These are phyloP conservation scores for Gobius niger DNA, from an alignment of 2,113 vertebrate species.

Conservation along the genomic window DNA sequence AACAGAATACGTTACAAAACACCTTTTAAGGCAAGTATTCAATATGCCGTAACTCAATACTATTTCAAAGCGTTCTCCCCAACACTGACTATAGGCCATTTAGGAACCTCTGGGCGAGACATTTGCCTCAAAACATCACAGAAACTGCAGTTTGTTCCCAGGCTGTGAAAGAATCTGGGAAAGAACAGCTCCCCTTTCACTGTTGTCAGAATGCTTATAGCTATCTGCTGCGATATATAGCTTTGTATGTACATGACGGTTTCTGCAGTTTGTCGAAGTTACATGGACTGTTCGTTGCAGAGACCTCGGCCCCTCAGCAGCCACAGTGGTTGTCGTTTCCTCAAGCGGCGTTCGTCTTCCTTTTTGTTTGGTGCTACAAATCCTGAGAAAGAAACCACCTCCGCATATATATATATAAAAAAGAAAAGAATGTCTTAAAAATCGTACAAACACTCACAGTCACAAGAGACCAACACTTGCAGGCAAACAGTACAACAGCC, in stretches of 20 bases:
- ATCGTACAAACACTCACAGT: slow-evolving; percentile 65
- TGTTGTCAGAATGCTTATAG: not conserved
- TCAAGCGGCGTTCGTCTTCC: slow-evolving; percentile 4
- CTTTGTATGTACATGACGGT: slow-evolving; percentile 21
- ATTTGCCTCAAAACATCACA: no score
- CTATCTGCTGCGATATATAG: not conserved
- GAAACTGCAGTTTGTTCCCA: not conserved
- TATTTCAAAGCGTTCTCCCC: no score
- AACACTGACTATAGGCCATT: no score
- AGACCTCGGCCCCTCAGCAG: not conserved
- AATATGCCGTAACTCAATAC: no score
- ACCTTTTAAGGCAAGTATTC: no score
- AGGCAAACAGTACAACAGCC: slow-evolving; percentile 57
- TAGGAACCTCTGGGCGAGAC: no score
- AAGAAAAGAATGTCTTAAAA: slow-evolving; percentile 46
- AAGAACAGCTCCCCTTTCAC: no score
- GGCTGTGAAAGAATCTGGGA: no score
- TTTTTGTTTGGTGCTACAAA: slow-evolving; percentile 34
- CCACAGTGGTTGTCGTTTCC: not conserved
- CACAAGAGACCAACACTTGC: slow-evolving; percentile 49
- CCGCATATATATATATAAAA: not conserved
- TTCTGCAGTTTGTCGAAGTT: slow-evolving; percentile 13
- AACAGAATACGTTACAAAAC: no score
- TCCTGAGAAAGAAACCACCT: slow-evolving; percentile 56
- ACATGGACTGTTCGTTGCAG: slow-evolving; percentile 13